Percentiles rank a stretch among this genome's conserved stretches.
Conservation (phyloP, 2,113 vertebrate genomes). For the Gnathonemus echidnorhynchus region DNA sequence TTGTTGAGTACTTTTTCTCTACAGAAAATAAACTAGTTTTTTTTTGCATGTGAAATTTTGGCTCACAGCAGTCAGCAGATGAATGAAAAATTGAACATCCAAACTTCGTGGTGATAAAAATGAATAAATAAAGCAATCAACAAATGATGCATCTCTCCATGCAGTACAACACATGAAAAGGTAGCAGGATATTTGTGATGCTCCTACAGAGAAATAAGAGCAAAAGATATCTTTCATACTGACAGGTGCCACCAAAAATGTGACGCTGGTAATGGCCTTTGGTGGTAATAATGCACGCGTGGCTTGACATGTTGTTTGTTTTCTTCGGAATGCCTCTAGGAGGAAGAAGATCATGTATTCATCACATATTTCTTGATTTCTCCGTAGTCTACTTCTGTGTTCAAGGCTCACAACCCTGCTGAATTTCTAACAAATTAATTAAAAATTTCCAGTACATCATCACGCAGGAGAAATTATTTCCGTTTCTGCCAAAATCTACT, state of each 20-base stretch:
- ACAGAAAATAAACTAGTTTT: neutral
- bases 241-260: neutral
- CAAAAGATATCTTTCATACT: neutral
- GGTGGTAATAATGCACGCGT: neutral
- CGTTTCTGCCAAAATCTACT: neutral
- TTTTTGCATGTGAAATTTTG: neutral
- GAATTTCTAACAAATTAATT: neutral
- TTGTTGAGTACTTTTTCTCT: neutral
- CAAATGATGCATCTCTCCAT: neutral
- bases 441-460: neutral
- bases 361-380: neutral
- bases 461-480: neutral
- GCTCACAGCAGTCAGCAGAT: neutral
- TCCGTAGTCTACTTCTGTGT: neutral
- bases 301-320: neutral
- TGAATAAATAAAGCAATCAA: slow-evolving; percentile 1
- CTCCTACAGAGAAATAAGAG: neutral
- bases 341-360: neutral
- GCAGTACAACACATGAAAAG: neutral
- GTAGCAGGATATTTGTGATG: neutral
- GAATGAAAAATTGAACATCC: neutral
- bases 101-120: neutral
- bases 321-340: neutral
- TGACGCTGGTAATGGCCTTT: neutral
- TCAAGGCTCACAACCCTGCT: neutral